Percentiles rank a stretch among this genome's conserved stretches.
Conservation (phyloP, 2,888 invertebrate genomes). For the Metacarcinus magister region DNA sequence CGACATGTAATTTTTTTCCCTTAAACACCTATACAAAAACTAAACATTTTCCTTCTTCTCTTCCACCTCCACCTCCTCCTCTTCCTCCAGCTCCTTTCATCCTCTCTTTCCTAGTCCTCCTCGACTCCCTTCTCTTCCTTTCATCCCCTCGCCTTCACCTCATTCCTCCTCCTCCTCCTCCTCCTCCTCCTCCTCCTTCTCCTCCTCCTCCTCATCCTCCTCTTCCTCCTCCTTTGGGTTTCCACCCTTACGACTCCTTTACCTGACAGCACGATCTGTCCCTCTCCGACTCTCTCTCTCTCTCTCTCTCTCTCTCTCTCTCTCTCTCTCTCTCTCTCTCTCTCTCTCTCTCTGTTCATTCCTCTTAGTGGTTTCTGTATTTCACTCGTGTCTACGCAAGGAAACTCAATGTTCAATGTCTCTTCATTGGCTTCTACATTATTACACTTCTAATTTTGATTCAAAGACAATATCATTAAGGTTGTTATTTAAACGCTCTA, state of each 20-base stretch:
- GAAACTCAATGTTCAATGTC: no score
- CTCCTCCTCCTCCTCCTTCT: not conserved
- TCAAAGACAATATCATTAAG: no score
- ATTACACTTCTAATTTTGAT: no score
- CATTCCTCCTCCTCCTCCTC: not conserved
- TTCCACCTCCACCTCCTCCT: not conserved
- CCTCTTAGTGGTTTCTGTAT: not conserved
- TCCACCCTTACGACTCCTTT: conserved; percentile 28
- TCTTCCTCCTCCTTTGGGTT: conserved; percentile 35
- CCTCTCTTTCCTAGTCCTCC: not conserved
- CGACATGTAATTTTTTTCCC: not conserved
- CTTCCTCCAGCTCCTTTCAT: not conserved
- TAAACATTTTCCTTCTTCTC: not conserved
- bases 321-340: conserved; percentile 48
- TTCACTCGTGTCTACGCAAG: not conserved
- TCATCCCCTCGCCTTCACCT: not conserved
- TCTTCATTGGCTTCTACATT: no score
- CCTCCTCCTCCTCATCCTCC: not conserved
- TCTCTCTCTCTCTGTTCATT: conserved; percentile 21
- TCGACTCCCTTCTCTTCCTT: not conserved
- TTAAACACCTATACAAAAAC: not conserved
- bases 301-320: conserved; percentile 45
- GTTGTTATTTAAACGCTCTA: no score
- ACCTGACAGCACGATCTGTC: conserved; percentile 34
- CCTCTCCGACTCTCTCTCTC: not conserved